These are phyloP conservation scores for Carterocephalus palaemon DNA, from an alignment of 2,888 invertebrate genomes.

Conservation along the genomic window DNA sequence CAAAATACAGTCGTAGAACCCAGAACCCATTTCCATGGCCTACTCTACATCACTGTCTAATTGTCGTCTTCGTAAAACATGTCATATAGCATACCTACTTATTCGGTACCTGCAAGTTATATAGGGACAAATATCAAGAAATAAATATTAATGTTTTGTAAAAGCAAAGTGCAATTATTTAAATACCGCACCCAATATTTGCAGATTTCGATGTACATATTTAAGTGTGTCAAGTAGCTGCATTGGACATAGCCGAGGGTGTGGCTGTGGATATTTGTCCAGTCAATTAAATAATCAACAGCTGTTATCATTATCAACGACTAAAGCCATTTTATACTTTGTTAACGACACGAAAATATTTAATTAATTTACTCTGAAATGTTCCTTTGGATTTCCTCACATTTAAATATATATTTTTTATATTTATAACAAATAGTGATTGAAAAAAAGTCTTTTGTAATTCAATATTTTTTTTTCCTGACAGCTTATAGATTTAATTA, in stretches of 20 bases:
- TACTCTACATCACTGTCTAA: too few relatives aligned
- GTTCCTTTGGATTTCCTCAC: background rate
- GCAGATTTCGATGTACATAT: conserved; percentile 19
- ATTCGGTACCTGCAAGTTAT: background rate
- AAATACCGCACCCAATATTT: conserved; percentile 30
- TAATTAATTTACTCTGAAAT: background rate
- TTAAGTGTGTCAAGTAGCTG: conserved; percentile 19
- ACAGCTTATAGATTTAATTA: too few relatives aligned
- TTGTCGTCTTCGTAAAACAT: too few relatives aligned
- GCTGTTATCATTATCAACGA: conserved; percentile 25
- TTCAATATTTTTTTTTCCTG: too few relatives aligned
- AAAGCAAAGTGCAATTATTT: conserved; percentile 17
- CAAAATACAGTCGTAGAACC: too few relatives aligned
- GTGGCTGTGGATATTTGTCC: conserved; percentile 27
- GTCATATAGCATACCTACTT: too few relatives aligned
- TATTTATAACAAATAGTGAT: too few relatives aligned
- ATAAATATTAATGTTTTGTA: conserved; percentile 10
- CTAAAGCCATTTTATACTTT: too few relatives aligned
- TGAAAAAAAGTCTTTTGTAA: too few relatives aligned
- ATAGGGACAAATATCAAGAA: too few relatives aligned
- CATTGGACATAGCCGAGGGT: conserved; percentile 10
- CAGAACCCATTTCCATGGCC: too few relatives aligned
- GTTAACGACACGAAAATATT: conserved; percentile 8
- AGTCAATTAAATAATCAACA: conserved; percentile 25
- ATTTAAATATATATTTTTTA: too few relatives aligned